These are phyloP conservation scores for Agrochola circellaris DNA, from an alignment of 2,888 invertebrate genomes.

Conservation along the genomic window DNA sequence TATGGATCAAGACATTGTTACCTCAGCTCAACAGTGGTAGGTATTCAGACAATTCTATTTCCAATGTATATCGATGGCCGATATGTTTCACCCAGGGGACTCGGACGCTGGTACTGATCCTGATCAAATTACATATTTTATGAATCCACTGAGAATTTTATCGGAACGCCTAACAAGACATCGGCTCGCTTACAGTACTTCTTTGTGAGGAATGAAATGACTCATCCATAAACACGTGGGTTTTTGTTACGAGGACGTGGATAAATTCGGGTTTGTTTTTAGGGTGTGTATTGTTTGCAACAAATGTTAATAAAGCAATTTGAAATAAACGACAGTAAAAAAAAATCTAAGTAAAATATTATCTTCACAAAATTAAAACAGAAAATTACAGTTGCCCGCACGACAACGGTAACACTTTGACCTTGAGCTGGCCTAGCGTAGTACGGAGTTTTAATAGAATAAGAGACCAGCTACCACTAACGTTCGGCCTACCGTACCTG, in stretches of 20 bases:
- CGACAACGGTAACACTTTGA: no score
- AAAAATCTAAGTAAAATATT: no score
- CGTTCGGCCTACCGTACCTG: no score
- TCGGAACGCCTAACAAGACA: slow-evolving; percentile 72
- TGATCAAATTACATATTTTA: slow-evolving; percentile 82
- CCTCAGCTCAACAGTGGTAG: slow-evolving; percentile 53
- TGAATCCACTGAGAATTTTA: slow-evolving; percentile 74
- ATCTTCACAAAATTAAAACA: no score
- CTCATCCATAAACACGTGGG: slow-evolving; percentile 58
- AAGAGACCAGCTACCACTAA: no score
- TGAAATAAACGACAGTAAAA: neutral
- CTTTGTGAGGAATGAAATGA: slow-evolving; percentile 61
- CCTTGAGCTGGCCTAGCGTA: no score
- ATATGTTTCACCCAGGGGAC: slow-evolving; percentile 66
- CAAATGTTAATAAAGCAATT: neutral
- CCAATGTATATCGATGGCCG: slow-evolving; percentile 62
- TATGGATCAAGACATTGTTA: slow-evolving; percentile 61
- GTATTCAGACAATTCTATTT: slow-evolving; percentile 66
- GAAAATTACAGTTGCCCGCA: no score
- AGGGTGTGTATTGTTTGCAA: neutral
- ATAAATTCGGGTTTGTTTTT: slow-evolving; percentile 24
- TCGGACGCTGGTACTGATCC: slow-evolving; percentile 71
- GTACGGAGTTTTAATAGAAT: no score
- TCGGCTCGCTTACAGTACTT: slow-evolving; percentile 54
- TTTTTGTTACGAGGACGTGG: slow-evolving; percentile 19